A percentile compares a stretch with the other conserved stretches of the same genome.
These are phyloP conservation scores for Linurgus olivaceus DNA, from an alignment of 2,797 vertebrate species.

Conservation along the genomic window DNA sequence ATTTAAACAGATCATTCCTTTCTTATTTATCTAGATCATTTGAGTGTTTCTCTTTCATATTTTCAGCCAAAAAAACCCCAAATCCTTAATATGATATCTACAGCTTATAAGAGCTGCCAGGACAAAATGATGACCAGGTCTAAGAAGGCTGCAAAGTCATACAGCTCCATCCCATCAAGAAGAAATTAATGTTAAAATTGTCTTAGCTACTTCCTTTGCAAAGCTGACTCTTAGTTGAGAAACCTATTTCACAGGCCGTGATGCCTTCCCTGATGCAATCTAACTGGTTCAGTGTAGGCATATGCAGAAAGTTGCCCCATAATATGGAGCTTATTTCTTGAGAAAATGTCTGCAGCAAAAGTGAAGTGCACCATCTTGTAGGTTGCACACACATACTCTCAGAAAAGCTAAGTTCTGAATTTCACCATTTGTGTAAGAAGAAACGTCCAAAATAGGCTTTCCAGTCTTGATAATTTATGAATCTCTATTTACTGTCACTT, in stretches of 20 bases:
- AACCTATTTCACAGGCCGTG: neutral
- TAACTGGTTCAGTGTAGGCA: fast-evolving
- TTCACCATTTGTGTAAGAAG: neutral
- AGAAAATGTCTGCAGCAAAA: neutral
- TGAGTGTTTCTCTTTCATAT: neutral
- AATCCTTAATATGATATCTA: neutral
- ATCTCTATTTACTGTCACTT: neutral
- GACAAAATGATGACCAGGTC: neutral
- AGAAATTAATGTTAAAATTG: neutral
- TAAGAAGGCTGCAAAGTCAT: neutral
- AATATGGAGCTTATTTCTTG: neutral
- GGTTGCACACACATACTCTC: fast-evolving
- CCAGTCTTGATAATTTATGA: neutral
- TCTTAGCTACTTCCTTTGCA: neutral
- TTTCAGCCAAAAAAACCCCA: neutral
- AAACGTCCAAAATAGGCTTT: neutral
- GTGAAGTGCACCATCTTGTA: neutral
- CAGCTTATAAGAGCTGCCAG: neutral
- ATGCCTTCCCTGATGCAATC: neutral
- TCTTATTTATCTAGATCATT: neutral
- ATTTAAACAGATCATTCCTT: neutral
- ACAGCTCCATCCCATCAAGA: neutral
- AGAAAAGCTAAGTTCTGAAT: neutral
- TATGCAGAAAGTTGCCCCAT: neutral
- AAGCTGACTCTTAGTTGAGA: neutral